Evolutionary conservation across 2,113 vertebrate species (phyloP).

Genomic region (Taurulus bubalis): DNA sequence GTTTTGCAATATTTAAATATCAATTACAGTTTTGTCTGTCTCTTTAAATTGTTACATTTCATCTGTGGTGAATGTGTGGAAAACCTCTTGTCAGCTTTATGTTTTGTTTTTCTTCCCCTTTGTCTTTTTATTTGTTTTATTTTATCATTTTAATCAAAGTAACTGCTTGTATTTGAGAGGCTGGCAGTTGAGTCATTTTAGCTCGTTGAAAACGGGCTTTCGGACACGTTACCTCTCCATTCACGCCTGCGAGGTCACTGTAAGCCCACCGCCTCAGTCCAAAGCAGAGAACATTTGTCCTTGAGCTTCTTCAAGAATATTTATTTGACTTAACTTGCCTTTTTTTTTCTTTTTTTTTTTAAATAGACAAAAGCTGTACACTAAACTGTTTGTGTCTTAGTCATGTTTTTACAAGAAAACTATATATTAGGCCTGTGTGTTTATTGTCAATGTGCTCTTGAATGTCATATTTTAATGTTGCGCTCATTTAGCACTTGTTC

Average conservation of each 20-base stretch:
- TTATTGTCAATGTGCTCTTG: conserved; percentile 72
- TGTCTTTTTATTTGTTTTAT: conserved; percentile 4
- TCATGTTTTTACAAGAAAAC: conserved; percentile 64
- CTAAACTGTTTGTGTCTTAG: conserved; percentile 64
- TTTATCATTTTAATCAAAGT: conserved; percentile 5
- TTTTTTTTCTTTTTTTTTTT: conserved; percentile 33
- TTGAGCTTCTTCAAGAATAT: conserved; percentile 55
- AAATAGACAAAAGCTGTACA: conserved; percentile 54
- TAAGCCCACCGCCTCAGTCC: conserved; percentile 34
- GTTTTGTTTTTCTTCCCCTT: conserved; percentile 12
- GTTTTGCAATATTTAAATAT: conserved; percentile 76
- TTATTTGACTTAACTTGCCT: conserved; percentile 69
- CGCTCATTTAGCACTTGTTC: conserved; percentile 65
- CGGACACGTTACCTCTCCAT: conserved; percentile 35
- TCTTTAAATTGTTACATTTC: conserved; percentile 66
- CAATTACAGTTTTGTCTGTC: conserved; percentile 62
- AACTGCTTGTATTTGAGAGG: conserved; percentile 5
- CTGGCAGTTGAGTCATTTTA: conserved; percentile 7
- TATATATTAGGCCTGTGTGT: conserved; percentile 60
- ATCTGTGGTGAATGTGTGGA: conserved; percentile 59
- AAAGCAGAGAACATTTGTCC: conserved; percentile 43
- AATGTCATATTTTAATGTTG: conserved; percentile 67
- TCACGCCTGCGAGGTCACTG: conserved; percentile 42
- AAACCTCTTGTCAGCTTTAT: conserved; percentile 34
- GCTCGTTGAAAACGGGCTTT: conserved; percentile 31